phyloP scores from a whole-genome alignment of 2,888 invertebrate genomes.

The Colletes collaris region DNA sequence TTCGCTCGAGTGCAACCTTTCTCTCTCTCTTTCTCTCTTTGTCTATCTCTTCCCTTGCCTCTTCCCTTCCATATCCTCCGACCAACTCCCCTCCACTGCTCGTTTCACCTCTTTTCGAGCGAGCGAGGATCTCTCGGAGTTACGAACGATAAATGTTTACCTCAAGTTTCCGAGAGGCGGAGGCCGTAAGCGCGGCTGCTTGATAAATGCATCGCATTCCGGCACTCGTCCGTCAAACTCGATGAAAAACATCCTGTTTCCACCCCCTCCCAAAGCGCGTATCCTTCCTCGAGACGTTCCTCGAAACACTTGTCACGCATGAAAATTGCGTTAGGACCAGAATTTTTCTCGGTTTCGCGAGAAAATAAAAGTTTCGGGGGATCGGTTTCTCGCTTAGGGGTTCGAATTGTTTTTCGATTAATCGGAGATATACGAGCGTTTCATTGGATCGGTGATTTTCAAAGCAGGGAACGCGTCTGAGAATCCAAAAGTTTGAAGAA shows the following conservation, averaged over 20 bases:
- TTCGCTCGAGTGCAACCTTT: not conserved
- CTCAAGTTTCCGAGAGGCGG: slow-evolving; percentile 34
- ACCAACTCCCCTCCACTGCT: not conserved
- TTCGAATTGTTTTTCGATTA: no score
- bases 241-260: slow-evolving; percentile 57
- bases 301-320: not conserved
- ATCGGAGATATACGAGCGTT: no score
- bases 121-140: slow-evolving; percentile 16
- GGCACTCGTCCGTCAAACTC: slow-evolving; percentile 45
- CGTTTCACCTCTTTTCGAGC: slow-evolving; percentile 28
- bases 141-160: slow-evolving; percentile 63
- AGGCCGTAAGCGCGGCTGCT: slow-evolving; percentile 7
- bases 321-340: not conserved
- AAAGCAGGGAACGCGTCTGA: no score
- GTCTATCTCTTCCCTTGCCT: no score
- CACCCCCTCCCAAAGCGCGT: slow-evolving; percentile 2
- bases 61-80: not conserved
- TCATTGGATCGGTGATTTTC: no score
- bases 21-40: not conserved
- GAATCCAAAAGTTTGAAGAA: no score
- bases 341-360: no score
- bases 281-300: no score
- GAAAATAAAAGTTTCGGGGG: no score
- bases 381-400: no score
- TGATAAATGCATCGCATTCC: slow-evolving; percentile 61